Conservation (phyloP, 2,888 invertebrate species). For the Drosophila borealis region DNA sequence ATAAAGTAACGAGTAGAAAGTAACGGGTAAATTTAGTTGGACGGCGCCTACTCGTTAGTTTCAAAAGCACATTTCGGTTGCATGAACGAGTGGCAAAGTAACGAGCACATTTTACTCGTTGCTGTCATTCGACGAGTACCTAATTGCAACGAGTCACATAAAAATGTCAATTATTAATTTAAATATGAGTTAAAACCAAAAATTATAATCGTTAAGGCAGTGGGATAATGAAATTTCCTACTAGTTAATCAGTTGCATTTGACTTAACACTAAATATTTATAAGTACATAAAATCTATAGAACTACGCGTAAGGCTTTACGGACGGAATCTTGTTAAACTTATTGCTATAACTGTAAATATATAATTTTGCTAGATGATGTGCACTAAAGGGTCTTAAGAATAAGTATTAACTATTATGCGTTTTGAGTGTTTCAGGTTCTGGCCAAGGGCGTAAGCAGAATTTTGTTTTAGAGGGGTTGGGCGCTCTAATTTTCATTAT, state of each 20-base stretch:
- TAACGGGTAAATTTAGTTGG: conserved; percentile 27
- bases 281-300: conserved; percentile 10
- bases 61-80: not conserved
- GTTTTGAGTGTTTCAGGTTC: conserved; percentile 41
- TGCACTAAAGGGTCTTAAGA: conserved; percentile 33
- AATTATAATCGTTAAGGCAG: conserved; percentile 22
- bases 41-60: conserved; percentile 15
- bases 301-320: conserved; percentile 58
- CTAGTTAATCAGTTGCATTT: conserved; percentile 38
- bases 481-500: too few relatives aligned
- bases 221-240: conserved; percentile 17
- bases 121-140: not conserved
- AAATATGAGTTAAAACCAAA: conserved; percentile 12
- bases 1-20: conserved; percentile 19
- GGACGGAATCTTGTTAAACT: conserved; percentile 67
- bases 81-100: not conserved
- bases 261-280: conserved; percentile 19
- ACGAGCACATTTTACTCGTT: not conserved
- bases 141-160: not conserved
- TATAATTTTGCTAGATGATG: conserved; percentile 49
- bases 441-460: conserved; percentile 7
- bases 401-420: conserved; percentile 46
- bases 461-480: not conserved
- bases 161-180: conserved; percentile 1
- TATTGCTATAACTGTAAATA: too few relatives aligned